Base-by-base conservation (phyloP, 2,113 vertebrate genomes). In the Echinops telfairi region DNA sequence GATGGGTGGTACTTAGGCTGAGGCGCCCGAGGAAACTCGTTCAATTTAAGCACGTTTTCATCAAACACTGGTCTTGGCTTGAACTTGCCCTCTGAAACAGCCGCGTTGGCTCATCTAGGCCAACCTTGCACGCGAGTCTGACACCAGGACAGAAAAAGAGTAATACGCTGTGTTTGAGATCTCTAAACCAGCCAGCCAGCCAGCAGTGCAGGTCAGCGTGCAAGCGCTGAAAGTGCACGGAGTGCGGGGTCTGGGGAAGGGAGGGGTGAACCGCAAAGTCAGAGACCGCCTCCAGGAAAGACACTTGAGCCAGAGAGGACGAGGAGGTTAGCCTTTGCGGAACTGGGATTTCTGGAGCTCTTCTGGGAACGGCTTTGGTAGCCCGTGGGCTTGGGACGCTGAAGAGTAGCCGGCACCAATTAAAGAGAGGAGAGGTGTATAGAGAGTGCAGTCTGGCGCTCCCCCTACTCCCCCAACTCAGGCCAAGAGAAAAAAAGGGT, bases 71-170 rank as follows among this genome's bases (percentile, higher is more conserved):
- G 53, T 33, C 57, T 33, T 79, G 76, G 77, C 16, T 22, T 58
- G 68, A 89, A 68, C n/a, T 68, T 9, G 78, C 73, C 62, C 36
- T 75, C 71, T 40, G 70, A 68, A 88, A 75, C 60, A 57, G 57
- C 89, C 89, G 94, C 96, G 93, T 91, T 95, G 90, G 89, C 90
- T 90, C 86, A 78, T 10, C 87, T 75, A 57, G 90, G 40, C 75
- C 79, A 40, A 36, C 60, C 77, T 89, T 78, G 16, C 2, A 66
- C 71, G 53, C 81, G 27, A 62, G 43, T 53, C 33, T 78, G 92
- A 94, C 75, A 25, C 40, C 64, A 71, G 66, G 80, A 86, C 40
- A 11, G 75, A 38, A 79, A 73, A 68, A 83, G 2, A 58, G 76
- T 17, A 36, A 15, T 73, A 12, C 47, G 5, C 10, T 53, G 31